Base-by-base conservation (phyloP, 2,113 vertebrate genomes). In the Amblyornis subalaris region DNA sequence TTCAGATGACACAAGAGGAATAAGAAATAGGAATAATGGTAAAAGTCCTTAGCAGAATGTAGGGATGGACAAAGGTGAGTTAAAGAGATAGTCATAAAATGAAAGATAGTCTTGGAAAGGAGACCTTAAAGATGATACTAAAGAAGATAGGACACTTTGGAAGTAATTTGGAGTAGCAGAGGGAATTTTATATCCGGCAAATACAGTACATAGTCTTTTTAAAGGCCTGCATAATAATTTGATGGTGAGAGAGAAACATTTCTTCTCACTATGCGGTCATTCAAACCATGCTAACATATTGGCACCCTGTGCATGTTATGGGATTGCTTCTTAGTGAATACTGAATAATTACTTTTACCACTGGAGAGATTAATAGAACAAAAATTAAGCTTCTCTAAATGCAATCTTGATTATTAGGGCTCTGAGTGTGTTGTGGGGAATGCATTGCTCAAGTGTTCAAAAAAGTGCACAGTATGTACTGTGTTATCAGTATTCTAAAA, bases 321-420 rank as follows among this genome's bases (percentile, higher is more conserved):
- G 89, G 92, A 93, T 91, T 95, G 65, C 88, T 91, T 89, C 71
- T 91, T 91, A 88, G 72, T 88, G 77, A 85, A 81, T 73, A 80
- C 62, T 62, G 85, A 91, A 95, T 95, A 89, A 95, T 95, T 96
- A 91, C 86, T 89, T 75, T 82, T 88, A 66, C 92, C 91, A 81
- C 92, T 75, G 90, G 88, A 70, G 93, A 95, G 94, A 94, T 96
- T 92, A 95, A 96, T 94, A 70, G 91, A 81, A 88, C 64, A 65
- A 93, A 94, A 96, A 95, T 95, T 95, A 95, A 97, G 87, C 89
- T 93, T 80, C 78, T 94, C 51, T 93, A 89, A 95, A 86, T 15
- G 33, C 81, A 89, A 65, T 95, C 88, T 88, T 96, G 93, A 94
- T 95, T 92, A 89, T 90, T 91, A 90, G n/a, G 29, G 18, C 44